Evolutionary conservation across 2,113 vertebrate genomes (phyloP).

Genomic region (Candoia aspera): DNA sequence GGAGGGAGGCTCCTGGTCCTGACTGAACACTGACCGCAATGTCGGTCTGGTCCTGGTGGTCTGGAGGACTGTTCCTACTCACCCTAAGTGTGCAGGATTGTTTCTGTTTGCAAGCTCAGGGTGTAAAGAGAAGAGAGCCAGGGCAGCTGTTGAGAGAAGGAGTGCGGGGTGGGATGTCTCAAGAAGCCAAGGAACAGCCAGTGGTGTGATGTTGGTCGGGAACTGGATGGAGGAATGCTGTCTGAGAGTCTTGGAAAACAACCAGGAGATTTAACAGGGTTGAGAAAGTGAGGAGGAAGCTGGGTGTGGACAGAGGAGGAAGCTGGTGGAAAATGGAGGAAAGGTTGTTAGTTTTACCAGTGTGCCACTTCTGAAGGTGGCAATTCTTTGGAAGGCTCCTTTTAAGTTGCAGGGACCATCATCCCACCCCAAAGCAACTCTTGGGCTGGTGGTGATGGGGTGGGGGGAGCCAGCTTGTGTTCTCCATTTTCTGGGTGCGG

Average conservation of each 20-base stretch:
- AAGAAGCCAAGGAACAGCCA: too few species aligned
- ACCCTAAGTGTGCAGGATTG: not conserved
- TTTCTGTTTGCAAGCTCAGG: not conserved
- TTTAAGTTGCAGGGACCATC: not conserved
- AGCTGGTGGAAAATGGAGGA: not conserved
- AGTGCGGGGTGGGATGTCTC: not conserved
- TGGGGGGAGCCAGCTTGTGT: not conserved
- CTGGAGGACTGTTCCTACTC: not conserved
- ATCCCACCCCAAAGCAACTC: not conserved
- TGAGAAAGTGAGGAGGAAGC: not conserved
- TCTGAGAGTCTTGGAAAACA: not conserved
- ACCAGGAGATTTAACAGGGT: not conserved
- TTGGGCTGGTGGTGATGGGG: not conserved
- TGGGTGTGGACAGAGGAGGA: not conserved
- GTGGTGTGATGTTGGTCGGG: not conserved
- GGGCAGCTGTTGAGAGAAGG: not conserved
- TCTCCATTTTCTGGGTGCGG: fast-evolving
- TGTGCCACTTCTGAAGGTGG: not conserved
- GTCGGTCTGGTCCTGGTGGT: too few species aligned
- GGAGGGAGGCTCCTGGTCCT: not conserved
- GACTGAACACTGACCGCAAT: not conserved
- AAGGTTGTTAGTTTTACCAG: not conserved
- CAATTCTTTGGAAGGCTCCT: not conserved
- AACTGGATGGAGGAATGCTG: not conserved
- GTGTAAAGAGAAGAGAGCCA: not conserved